Base-by-base conservation (phyloP, 2,888 invertebrate genomes). In the Caenorhabditis sinica region DNA sequence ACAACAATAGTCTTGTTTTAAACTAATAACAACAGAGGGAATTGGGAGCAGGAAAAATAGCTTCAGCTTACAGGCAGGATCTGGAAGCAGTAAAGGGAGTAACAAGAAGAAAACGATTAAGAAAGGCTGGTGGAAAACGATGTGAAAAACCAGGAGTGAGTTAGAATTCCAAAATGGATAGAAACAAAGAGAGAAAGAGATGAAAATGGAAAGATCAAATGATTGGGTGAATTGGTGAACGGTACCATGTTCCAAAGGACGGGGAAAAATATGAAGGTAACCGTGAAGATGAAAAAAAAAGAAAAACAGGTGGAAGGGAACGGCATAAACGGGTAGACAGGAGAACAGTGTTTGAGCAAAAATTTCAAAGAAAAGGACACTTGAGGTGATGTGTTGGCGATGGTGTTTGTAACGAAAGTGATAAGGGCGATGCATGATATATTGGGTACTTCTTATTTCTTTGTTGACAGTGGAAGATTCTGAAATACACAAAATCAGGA, bases 21-120 rank as follows among this genome's bases (percentile, higher is more conserved):
- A 83, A 83, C 81, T 82, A 82, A 76, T 82, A 82, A 82, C 82
- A 82, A 82, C 82, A 66, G 68, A 33, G 43, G 53, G 66, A 36
- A 43, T 30, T 56, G 49, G 40, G 60, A 51, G 56, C 56, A 60
- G 30, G 58, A 58, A 30, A 45, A 33, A 15, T 25, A 15, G 25
- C 20, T 74, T 74, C 36, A 51, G 61, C 40, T 58, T 61, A 51
- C 23, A 28, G 40, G 43, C 4, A 20, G 40, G 9, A 30, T 13
- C 45, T 15, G 68, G 30, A 61, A 68, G 33, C 23, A 56, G 30
- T 40, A 60, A 71, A 71, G 20, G 51, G 40, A 45, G 33, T 13
- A 36, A 53, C 6, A 51, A 72, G n/a, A n/a, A n/a, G n/a, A 79
- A 69, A 61, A 71, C 79, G 72, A 80, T 80, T 72, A 73, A 72